Conservation (phyloP, 2,888 invertebrate species). For the Drosophila mercatorum region DNA sequence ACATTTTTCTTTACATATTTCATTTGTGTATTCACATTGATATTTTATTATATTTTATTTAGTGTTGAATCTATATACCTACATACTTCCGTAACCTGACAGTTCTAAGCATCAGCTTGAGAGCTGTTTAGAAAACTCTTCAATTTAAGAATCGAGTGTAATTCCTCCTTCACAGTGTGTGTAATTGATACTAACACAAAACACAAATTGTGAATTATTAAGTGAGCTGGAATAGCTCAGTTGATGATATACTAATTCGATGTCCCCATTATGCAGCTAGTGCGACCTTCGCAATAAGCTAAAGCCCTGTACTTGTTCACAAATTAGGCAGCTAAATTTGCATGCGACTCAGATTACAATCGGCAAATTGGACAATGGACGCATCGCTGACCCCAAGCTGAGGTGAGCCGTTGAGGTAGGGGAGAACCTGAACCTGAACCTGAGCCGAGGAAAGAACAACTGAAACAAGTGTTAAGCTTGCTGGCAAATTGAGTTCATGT, state of each 20-base stretch:
- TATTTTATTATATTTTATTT: too few relatives aligned
- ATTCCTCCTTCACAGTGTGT: too few relatives aligned
- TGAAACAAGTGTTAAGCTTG: conserved; percentile 76
- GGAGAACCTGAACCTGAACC: conserved; percentile 19
- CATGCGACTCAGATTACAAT: conserved; percentile 74
- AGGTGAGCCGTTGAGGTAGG: conserved; percentile 23
- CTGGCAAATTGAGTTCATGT: conserved; percentile 77
- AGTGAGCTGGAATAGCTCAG: not conserved
- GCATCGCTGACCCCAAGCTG: conserved; percentile 51
- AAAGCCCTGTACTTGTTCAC: conserved; percentile 62
- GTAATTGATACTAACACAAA: not conserved
- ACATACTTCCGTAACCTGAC: too few relatives aligned
- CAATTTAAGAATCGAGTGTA: too few relatives aligned
- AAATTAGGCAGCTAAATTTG: conserved; percentile 73
- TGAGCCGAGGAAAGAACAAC: conserved; percentile 2
- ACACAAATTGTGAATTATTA: not conserved
- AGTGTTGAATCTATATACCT: too few relatives aligned
- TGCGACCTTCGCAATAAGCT: conserved; percentile 20
- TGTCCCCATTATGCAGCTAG: not conserved
- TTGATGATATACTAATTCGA: not conserved
- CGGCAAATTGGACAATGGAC: conserved; percentile 58
- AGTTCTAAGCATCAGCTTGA: too few relatives aligned
- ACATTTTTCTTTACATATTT: not conserved
- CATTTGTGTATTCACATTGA: too few relatives aligned
- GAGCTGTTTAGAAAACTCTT: too few relatives aligned